Percentiles rank a stretch among this genome's conserved stretches.
Conservation (phyloP, 2,888 invertebrate genomes). For the Catocala fraxini region DNA sequence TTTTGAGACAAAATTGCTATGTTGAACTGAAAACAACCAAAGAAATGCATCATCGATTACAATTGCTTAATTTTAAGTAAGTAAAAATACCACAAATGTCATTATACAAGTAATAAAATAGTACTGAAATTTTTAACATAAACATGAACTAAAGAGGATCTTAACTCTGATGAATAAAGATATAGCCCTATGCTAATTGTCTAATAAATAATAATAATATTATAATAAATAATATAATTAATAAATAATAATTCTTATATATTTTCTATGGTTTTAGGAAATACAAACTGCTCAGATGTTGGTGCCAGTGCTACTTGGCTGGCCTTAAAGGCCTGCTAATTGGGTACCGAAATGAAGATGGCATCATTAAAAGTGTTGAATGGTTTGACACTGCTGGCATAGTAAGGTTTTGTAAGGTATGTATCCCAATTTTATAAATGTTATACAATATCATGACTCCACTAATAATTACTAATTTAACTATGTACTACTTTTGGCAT, state of each 20-base stretch:
- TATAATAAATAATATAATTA: no score
- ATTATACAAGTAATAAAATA: no score
- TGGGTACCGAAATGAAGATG: constrained; percentile 57
- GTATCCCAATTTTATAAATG: background rate
- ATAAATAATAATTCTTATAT: no score
- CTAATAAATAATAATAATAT: no score
- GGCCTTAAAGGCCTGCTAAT: constrained; percentile 55
- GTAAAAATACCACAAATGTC: constrained; percentile 12
- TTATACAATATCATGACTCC: no score
- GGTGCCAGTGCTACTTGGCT: constrained; percentile 60
- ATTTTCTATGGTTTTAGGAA: constrained; percentile 43
- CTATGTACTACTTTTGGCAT: no score
- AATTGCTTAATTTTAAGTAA: constrained; percentile 58
- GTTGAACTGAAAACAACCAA: constrained; percentile 59
- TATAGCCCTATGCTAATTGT: no score
- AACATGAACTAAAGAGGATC: no score
- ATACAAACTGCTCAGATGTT: constrained; percentile 56
- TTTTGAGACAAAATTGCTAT: constrained; percentile 50
- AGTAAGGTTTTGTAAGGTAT: constrained; percentile 50
- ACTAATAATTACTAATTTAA: no score
- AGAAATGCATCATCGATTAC: constrained; percentile 46
- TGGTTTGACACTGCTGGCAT: constrained; percentile 54
- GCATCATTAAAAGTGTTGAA: constrained; percentile 52
- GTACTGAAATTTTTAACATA: no score
- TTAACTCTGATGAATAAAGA: no score